Conservation (phyloP, 2,797 vertebrate genomes). For the Clarias laeviceps region DNA sequence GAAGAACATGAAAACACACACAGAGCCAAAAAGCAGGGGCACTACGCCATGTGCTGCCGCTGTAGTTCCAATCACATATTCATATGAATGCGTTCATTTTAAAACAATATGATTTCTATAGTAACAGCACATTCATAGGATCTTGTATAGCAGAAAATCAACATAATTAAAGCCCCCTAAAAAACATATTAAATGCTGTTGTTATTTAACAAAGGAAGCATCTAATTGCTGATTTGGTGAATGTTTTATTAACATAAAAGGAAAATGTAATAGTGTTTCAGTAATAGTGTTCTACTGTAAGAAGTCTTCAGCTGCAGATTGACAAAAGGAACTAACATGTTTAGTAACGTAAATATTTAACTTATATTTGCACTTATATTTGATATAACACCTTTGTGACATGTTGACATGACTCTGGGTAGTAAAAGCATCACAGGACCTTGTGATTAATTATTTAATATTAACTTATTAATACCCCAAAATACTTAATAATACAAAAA, state of each 20-base stretch:
- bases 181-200: background rate
- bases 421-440: background rate
- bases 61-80: background rate
- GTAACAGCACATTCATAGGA: background rate
- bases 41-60: too few species aligned
- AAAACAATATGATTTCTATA: background rate
- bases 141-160: background rate
- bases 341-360: too few species aligned
- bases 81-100: background rate
- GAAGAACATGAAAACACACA: too few species aligned
- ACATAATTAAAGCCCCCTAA: background rate
- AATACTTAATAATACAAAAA: slow-evolving; percentile 1
- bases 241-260: background rate
- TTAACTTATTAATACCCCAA: slow-evolving; percentile 12
- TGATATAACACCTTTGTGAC: background rate
- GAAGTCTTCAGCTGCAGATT: background rate
- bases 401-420: background rate
- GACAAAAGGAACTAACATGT: background rate
- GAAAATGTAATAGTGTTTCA: background rate
- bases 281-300: too few species aligned
- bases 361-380: too few species aligned
- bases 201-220: background rate
- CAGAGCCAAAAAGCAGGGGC: too few species aligned
- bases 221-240: background rate
- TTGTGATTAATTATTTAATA: background rate